Evolutionary conservation across 2,113 vertebrate species (phyloP), one percentile per base, ranked within the genome.

Genomic region (Scomber scombrus): DNA sequence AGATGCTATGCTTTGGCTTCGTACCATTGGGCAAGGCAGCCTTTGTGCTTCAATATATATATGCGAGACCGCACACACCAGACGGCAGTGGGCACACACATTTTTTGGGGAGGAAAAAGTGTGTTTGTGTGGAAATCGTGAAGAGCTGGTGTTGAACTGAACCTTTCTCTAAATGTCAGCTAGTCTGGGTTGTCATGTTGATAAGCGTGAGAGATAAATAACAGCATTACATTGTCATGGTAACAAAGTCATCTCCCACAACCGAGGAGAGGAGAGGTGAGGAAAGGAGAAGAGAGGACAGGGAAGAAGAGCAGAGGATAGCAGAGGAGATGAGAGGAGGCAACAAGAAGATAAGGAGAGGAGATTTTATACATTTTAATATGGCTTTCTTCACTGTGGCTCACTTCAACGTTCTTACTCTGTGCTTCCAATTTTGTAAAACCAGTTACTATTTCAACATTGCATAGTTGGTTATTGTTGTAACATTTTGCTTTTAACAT

Each of bases 81-180:
- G 52, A 71, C 60, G 52, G 66, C 58, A 61, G 45, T 13, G 23
- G 2, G 23, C 23, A 61, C 13, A 82, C 57, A 64, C 12, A 34
- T 43, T 70, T 71, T 60, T 26, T 26, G 23, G 21, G 8, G 21
- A 15, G 9, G 4, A 72, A 45, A 14, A 29, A 60, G 26, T 66
- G 75, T 68, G 58, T 75, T 18, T 56, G 74, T 75, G 73, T 62
- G 46, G 70, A 76, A 77, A 52, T n/a, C 40, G 9, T 61, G 49
- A 83, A 80, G 72, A 75, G 75, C 57, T 71, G 12, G 29, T 75
- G 74, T 69, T 88, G 74, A 89, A 85, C 81, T 69, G 31, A 88
- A 88, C 86, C 81, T 87, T 90, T 88, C 60, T 85, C 85, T 81
- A 91, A 94, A 94, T 92, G 89, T 90, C 92, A 92, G 66, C 2